Evolutionary conservation across 2,797 vertebrate genomes (phyloP), one percentile per base, ranked within the genome.

Genomic region (Loris lydekkerianus): DNA sequence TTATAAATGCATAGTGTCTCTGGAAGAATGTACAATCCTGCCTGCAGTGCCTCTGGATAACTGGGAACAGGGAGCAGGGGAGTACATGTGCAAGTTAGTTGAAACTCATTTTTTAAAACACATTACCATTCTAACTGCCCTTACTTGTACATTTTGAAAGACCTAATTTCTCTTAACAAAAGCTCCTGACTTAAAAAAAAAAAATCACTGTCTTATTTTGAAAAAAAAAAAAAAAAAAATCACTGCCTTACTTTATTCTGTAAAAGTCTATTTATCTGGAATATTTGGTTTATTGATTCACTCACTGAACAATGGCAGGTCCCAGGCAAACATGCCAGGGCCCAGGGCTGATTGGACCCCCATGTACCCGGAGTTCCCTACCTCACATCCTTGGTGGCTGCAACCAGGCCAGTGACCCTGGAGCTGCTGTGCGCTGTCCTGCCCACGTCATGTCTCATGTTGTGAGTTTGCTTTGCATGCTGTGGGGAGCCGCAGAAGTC

Each of bases 111-210:
- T 86, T 82, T 65, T 20, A 10, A 93, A 81, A 70, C 18, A 56
- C 46, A 49, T 27, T 34, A 31, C 76, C 82, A 4, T 72, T 89
- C 23, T 58, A 63, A 29, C 60, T 27, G 46, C 34, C n/a, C 65
- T 95, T 69, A 69, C 60, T 70, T 92, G 86, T 69, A 25, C n/a
- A 29, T 91, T 92, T 94, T 69, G 60, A 96, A 95, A 49, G 90
- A 69, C 46, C 46, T 86, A 81, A 49, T 53, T 89, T 95, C 86
- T 91, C 43, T 90, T 90, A 83, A 69, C 27, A 56, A 84, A 91
- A 86, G 76, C n/a, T 56, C 23, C 46, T 43, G 43, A 49, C 63
- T 86, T 78, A 15, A 40, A 78, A 46, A 82, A 34, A 34, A 34
- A 5, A 25, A 83, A 20, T 43, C 20, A 77, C 17, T 53, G 31